Percentiles rank a stretch among this genome's conserved stretches.
These are phyloP conservation scores for Silurus lanzhouensis DNA, from an alignment of 2,797 vertebrate species.

Conservation along the genomic window DNA sequence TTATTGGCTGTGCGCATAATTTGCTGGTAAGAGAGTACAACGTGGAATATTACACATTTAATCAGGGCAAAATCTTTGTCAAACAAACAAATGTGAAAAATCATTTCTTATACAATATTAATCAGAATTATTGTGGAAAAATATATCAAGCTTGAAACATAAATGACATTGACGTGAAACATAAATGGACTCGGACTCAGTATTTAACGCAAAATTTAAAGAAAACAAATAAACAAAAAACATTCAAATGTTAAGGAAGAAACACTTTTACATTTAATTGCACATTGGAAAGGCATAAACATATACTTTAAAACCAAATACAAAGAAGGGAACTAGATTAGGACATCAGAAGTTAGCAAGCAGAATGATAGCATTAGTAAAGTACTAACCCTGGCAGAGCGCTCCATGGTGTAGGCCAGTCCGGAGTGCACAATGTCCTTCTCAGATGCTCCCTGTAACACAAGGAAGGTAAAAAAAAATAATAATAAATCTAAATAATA, in stretches of 20 bases:
- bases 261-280: not conserved
- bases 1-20: conserved; percentile 94
- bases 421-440: conserved; percentile 98
- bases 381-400: conserved; percentile 87
- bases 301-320: not conserved
- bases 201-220: no score
- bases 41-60: not conserved
- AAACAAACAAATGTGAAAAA: not conserved
- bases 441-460: conserved; percentile 88
- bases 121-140: not conserved
- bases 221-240: no score
- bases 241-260: no score
- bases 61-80: no score
- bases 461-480: not conserved
- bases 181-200: not conserved
- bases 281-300: not conserved
- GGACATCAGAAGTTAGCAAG: not conserved
- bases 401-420: conserved; percentile 95
- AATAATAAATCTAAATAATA: not conserved
- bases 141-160: not conserved
- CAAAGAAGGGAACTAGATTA: not conserved
- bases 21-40: conserved; percentile 64
- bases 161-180: not conserved
- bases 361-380: not conserved
- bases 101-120: not conserved